Base-by-base conservation (phyloP, 2,888 invertebrate species). In the Xestoiulus laeticollis region DNA sequence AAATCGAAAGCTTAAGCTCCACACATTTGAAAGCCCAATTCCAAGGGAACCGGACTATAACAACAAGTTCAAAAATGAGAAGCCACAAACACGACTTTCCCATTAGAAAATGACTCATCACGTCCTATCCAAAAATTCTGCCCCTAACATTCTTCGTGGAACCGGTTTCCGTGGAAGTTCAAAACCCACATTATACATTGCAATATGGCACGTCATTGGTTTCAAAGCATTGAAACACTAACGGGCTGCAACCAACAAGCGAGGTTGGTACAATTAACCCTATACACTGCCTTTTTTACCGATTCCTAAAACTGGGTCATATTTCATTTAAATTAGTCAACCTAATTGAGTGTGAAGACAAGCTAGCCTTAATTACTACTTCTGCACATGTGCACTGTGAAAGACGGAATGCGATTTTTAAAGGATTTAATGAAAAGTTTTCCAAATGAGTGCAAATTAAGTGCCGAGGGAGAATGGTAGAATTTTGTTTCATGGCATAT, bases 101-200 rank as follows among this genome's bases (percentile, higher is more conserved):
- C 68, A 68, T 68, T 68, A 68, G 68, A 68, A 22, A 68, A 68
- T 68, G 68, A 68, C 68, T 68, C 68, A 68, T 68, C 68, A 68
- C 22, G 68, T 16, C 38, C 38, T 48, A 16, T 68, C 68, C 68
- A 68, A 38, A 8, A 68, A 22, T 22, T 68, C 68, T 22, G 68
- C 22, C 53, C 22, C 68, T 68, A 68, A 68, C 68, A 68, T 68
- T 68, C 68, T 68, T 68, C 68, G 8, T 68, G 68, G 68, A 68
- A 68, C 68, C 22, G 68, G 68, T 68, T 68, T 68, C 68, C 68
- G 22, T 68, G 22, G n/a, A 68, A 68, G 68, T 68, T 68, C 68
- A 68, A n/a, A 68, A 68, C 68, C 68, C 68, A 68, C 68, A n/a
- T 68, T 59, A 14, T 19, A 48, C 16, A n/a, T 4, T 22, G 22